Evolutionary conservation across 2,797 vertebrate species (phyloP).

Genomic region (Amazonetta brasiliensis): DNA sequence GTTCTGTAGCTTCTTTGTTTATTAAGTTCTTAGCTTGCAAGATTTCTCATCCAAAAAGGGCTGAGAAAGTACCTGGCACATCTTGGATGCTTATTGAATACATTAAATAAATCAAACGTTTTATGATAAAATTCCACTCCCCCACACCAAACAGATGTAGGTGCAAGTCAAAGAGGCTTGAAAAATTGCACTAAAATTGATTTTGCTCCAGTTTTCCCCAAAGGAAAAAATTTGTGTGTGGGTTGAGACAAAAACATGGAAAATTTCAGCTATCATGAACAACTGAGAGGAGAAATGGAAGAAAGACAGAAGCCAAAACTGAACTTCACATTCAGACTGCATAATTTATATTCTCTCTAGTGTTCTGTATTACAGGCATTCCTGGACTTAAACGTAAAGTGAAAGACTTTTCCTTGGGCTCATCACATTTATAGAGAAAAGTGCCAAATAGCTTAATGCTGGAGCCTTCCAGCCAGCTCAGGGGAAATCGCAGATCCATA

Average conservation of each 20-base stretch:
- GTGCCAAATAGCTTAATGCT: not conserved
- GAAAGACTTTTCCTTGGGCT: not conserved
- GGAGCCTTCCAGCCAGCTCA: not conserved
- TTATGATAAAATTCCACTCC: conserved; percentile 69
- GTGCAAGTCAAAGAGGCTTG: conserved; percentile 52
- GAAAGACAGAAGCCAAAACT: conserved; percentile 47
- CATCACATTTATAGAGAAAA: not conserved
- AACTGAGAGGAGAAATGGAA: conserved; percentile 32
- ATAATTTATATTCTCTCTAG: not conserved
- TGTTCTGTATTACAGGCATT: not conserved
- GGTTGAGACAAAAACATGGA: conserved; percentile 51
- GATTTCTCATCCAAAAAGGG: conserved; percentile 63
- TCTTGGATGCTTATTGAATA: conserved; percentile 66
- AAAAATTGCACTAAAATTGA: conserved; percentile 59
- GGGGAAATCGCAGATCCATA: not conserved
- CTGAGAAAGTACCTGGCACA: conserved; percentile 73
- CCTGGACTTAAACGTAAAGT: not conserved
- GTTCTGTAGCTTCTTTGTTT: conserved; percentile 56
- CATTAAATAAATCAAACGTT: conserved; percentile 71
- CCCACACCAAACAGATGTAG: conserved; percentile 67
- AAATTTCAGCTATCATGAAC: conserved; percentile 45
- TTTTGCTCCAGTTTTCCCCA: conserved; percentile 72
- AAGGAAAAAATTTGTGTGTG: conserved; percentile 45
- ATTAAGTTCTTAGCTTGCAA: conserved; percentile 60
- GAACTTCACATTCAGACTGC: conserved; percentile 11